Evolutionary conservation across 2,797 vertebrate species (phyloP).

Genomic region (Anas georgica): DNA sequence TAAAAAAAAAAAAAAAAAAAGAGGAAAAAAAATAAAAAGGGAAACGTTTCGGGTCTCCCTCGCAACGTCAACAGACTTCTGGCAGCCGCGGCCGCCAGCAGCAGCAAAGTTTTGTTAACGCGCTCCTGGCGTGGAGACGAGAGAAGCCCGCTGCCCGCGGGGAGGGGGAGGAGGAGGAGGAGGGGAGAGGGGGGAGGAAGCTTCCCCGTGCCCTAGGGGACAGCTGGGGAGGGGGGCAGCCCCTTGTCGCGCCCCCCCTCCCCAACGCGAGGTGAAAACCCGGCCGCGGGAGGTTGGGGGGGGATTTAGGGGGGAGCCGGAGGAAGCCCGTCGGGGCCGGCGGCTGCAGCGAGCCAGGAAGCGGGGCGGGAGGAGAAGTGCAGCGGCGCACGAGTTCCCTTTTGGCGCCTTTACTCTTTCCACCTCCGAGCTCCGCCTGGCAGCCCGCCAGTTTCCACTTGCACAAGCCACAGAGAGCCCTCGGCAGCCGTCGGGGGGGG

Average conservation of each 20-base stretch:
- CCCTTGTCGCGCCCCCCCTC: neutral
- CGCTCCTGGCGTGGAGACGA: conserved; percentile 61
- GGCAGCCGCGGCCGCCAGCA: conserved; percentile 64
- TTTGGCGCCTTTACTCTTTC: conserved; percentile 79
- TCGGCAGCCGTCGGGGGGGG: conserved; percentile 34
- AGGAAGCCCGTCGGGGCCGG: conserved; percentile 3
- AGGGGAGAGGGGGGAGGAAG: neutral
- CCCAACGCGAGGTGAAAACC: neutral
- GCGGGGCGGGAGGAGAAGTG: conserved; percentile 22
- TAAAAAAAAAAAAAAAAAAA: neutral
- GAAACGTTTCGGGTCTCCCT: conserved; percentile 62
- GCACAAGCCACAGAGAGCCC: conserved; percentile 61
- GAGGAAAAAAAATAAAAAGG: neutral
- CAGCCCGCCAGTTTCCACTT: conserved; percentile 81
- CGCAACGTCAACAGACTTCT: conserved; percentile 68
- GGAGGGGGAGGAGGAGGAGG: neutral
- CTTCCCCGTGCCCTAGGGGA: neutral
- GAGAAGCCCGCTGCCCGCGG: conserved; percentile 53
- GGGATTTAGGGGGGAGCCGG: neutral
- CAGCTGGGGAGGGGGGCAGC: neutral
- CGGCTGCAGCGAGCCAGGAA: conserved; percentile 40
- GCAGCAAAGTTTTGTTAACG: conserved; percentile 60
- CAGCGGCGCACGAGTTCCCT: conserved; percentile 60
- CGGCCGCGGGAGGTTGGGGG: neutral
- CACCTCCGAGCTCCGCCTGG: conserved; percentile 76